These are phyloP conservation scores for Hippolais icterina DNA, from an alignment of 2,113 vertebrate genomes.

Conservation along the genomic window DNA sequence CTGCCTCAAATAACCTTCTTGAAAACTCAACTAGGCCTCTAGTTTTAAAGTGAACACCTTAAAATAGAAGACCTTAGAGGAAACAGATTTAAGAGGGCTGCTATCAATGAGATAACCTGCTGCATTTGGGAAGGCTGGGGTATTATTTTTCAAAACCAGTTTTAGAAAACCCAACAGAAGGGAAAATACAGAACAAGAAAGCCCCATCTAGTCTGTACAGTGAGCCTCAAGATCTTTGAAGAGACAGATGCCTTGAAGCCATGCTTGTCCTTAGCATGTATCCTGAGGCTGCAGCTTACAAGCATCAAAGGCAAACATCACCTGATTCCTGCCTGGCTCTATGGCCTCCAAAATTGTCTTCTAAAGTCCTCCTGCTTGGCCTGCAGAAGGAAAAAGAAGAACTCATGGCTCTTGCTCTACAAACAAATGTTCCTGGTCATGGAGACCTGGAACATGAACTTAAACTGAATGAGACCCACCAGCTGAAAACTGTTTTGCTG, in stretches of 20 bases:
- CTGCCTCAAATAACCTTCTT: neutral
- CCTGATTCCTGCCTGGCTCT: slow-evolving; percentile 69
- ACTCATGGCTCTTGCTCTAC: slow-evolving; percentile 65
- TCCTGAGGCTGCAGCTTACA: slow-evolving; percentile 62
- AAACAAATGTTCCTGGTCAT: slow-evolving; percentile 44
- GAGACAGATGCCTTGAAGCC: slow-evolving; percentile 28
- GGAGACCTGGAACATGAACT: slow-evolving; percentile 62
- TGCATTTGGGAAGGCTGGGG: neutral
- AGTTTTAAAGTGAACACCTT: neutral
- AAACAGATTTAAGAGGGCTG: neutral
- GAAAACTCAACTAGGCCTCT: neutral
- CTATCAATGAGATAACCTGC: neutral
- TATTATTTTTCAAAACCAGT: neutral
- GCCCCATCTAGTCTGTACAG: neutral
- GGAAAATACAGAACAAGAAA: neutral
- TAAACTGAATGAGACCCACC: neutral
- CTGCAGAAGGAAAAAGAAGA: slow-evolving; percentile 72
- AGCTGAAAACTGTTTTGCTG: slow-evolving; percentile 7
- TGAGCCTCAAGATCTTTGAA: neutral
- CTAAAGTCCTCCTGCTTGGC: slow-evolving; percentile 68
- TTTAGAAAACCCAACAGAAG: neutral
- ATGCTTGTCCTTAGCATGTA: slow-evolving; percentile 17
- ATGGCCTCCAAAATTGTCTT: slow-evolving; percentile 70
- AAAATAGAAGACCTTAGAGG: neutral
- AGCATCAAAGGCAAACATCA: slow-evolving; percentile 69